These are phyloP conservation scores for Myotis vivesi DNA, from an alignment of 2,797 vertebrate genomes.

Conservation along the genomic window DNA sequence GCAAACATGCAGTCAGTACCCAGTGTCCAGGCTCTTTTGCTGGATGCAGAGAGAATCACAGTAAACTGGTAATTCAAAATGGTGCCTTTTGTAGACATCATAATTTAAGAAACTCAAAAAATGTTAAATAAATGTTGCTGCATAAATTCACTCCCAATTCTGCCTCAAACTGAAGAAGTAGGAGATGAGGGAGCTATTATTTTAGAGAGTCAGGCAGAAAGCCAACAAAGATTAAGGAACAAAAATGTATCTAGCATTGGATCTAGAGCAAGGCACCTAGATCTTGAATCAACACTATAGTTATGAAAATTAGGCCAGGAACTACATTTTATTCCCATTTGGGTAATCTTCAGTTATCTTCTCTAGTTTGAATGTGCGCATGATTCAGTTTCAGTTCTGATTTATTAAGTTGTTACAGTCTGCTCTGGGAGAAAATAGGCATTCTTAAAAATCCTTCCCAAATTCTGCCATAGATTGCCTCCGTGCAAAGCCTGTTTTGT, in stretches of 20 bases:
- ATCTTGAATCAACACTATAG: neutral
- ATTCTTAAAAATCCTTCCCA: slow-evolving; percentile 34
- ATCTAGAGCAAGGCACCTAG: neutral
- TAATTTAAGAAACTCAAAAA: neutral
- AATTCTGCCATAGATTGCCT: neutral
- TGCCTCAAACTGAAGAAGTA: neutral
- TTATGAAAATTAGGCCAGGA: neutral
- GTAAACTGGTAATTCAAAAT: neutral
- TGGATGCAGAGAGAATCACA: neutral
- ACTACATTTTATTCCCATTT: neutral
- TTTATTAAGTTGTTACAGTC: neutral
- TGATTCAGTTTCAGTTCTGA: neutral
- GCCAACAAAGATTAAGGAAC: neutral
- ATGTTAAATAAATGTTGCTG: neutral
- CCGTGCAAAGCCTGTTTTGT: neutral
- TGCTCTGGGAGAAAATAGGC: neutral
- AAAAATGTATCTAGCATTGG: neutral
- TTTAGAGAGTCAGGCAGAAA: neutral
- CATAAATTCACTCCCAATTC: neutral
- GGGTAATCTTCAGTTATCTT: neutral
- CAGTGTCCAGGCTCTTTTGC: neutral
- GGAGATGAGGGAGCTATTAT: neutral
- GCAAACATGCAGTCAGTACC: neutral
- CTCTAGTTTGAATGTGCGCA: neutral
- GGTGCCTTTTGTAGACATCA: neutral